phyloP scores from a whole-genome alignment of 1,140 invertebrate species.

The Tetramorium simillimum region DNA sequence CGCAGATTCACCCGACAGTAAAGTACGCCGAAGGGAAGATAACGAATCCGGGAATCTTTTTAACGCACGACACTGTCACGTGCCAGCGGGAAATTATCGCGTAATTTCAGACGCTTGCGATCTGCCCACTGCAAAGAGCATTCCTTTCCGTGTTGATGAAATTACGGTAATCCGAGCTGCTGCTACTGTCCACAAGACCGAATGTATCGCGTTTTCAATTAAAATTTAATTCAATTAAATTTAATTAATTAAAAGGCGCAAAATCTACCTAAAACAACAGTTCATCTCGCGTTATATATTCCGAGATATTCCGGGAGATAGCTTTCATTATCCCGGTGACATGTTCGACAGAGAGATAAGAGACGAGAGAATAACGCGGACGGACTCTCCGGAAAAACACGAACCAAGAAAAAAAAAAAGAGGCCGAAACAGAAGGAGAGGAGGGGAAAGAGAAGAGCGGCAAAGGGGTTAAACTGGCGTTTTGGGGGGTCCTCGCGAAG shows the following conservation, averaged over 20 bases:
- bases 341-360: neutral
- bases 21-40: neutral
- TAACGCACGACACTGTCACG: neutral
- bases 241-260: neutral
- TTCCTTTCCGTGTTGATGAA: neutral
- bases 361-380: neutral
- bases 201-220: neutral
- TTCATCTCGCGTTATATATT: neutral
- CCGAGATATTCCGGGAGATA: too few relatives aligned
- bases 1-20: conserved; percentile 62
- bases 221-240: neutral
- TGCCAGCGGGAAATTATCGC: neutral
- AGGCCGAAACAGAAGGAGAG: neutral
- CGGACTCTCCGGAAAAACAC: conserved; percentile 9
- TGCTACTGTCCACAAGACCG: neutral
- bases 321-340: neutral
- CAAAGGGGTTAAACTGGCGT: conserved; percentile 70
- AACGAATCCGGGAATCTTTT: conserved; percentile 13
- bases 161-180: neutral
- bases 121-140: neutral
- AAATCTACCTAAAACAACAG: neutral
- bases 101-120: conserved; percentile 17
- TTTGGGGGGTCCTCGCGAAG: conserved; percentile 79
- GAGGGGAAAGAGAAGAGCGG: neutral
- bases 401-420: conserved; percentile 20